These are phyloP conservation scores for Styela clava DNA, from an alignment of 23 tunicate species.

Conservation along the genomic window DNA sequence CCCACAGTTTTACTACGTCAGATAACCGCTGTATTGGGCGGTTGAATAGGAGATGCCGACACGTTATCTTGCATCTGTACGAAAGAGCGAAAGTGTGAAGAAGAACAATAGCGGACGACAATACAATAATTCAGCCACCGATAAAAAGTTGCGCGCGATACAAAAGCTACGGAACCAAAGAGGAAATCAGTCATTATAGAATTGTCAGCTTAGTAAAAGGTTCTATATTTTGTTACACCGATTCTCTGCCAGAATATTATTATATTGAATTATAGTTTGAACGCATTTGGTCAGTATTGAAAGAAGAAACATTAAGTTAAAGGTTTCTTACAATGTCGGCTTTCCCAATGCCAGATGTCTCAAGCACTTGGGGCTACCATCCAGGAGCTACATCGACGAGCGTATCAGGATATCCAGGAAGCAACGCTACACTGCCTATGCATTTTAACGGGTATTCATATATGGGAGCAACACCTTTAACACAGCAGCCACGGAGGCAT, in stretches of 20 bases:
- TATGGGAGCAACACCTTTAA: conserved; percentile 4
- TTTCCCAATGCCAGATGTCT: conserved; percentile 5
- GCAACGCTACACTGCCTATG: neutral
- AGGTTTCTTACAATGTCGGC: neutral
- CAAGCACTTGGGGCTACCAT: conserved; percentile 1
- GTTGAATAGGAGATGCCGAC: neutral
- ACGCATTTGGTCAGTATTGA: too few relatives aligned
- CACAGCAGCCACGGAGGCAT: conserved; percentile 23
- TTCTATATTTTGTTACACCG: too few relatives aligned
- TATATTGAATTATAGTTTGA: too few relatives aligned
- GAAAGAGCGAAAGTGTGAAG: neutral
- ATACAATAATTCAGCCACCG: too few relatives aligned
- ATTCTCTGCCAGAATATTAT: too few relatives aligned
- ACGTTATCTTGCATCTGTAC: neutral
- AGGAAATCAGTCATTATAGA: neutral
- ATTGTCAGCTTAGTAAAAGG: neutral
- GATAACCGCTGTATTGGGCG: neutral
- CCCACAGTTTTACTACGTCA: neutral
- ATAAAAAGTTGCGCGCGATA: neutral
- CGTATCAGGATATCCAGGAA: neutral
- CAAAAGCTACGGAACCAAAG: neutral
- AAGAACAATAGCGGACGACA: neutral
- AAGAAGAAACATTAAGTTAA: too few relatives aligned
- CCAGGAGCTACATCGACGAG: neutral
- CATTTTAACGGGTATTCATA: conserved; percentile 13